Evolutionary conservation across 1,140 invertebrate species (phyloP).

Genomic region (Drosophila sproati): DNA sequence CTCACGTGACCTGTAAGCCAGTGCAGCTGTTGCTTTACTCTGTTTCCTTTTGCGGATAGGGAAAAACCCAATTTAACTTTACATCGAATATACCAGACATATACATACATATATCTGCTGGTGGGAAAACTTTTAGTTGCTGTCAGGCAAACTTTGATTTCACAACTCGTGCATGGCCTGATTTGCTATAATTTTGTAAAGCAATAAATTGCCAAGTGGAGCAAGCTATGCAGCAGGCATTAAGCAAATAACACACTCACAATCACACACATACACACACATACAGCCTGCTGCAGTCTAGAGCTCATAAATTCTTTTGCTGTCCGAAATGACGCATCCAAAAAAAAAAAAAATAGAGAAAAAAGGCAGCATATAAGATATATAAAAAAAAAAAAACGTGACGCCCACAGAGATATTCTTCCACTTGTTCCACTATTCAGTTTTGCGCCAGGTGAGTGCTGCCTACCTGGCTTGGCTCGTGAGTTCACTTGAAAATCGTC

Average conservation of each 20-base stretch:
- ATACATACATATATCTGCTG: conserved; percentile 25
- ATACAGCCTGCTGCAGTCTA: conserved; percentile 35
- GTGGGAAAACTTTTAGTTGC: conserved; percentile 54
- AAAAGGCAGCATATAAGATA: conserved; percentile 44
- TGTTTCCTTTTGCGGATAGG: neutral
- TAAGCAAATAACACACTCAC: conserved; percentile 32
- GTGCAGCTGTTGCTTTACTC: conserved; percentile 34
- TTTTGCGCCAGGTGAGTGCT: conserved; percentile 40
- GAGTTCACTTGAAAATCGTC: conserved; percentile 40
- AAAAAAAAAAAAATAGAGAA: conserved; percentile 36
- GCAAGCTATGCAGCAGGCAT: conserved; percentile 47
- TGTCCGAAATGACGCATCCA: conserved; percentile 57
- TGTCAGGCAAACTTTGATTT: conserved; percentile 66
- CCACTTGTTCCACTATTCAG: conserved; percentile 19
- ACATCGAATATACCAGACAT: conserved; percentile 16
- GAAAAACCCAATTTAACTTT: conserved; percentile 65
- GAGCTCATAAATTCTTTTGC: conserved; percentile 57
- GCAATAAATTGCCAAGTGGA: conserved; percentile 66
- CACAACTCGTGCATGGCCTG: conserved; percentile 68
- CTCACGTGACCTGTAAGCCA: conserved; percentile 66
- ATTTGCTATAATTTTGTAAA: conserved; percentile 78
- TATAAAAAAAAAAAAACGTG: conserved; percentile 3
- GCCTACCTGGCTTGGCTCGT: conserved; percentile 29
- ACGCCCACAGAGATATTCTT: conserved; percentile 30
- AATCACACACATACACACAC: conserved; percentile 2